Percentiles rank a stretch among this genome's conserved stretches.
These are phyloP conservation scores for Promerops cafer DNA, from an alignment of 2,113 vertebrate genomes.

Conservation along the genomic window DNA sequence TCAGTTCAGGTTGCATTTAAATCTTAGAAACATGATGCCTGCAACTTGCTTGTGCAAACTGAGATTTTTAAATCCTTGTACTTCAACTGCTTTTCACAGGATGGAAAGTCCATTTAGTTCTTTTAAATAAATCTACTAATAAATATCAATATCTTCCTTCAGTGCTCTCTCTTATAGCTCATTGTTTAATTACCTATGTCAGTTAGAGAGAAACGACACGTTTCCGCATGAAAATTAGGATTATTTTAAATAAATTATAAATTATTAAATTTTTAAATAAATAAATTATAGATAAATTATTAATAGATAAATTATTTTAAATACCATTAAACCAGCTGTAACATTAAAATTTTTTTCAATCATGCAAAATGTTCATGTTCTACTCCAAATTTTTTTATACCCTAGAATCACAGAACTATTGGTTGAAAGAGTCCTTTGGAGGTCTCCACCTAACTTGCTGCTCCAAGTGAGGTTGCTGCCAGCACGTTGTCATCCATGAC, in stretches of 20 bases:
- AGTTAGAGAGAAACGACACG: background rate
- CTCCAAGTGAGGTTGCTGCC: background rate
- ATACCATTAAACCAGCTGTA: background rate
- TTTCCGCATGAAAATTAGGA: background rate
- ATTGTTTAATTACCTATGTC: background rate
- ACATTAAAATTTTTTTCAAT: background rate
- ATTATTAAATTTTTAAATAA: too few species aligned
- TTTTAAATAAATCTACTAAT: background rate
- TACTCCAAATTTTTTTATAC: background rate
- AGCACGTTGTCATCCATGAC: rapidly evolving
- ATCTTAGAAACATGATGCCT: background rate
- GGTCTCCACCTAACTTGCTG: background rate
- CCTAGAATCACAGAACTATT: background rate
- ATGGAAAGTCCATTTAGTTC: background rate
- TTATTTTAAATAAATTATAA: too few species aligned
- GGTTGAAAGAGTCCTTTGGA: background rate
- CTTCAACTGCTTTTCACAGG: background rate
- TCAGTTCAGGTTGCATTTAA: background rate
- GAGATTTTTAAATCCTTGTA: background rate
- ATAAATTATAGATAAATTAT: too few species aligned
- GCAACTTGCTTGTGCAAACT: background rate
- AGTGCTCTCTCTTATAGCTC: background rate
- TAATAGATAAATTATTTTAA: background rate
- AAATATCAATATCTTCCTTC: background rate
- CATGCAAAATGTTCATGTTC: background rate